A percentile compares a stretch with the other conserved stretches of the same genome.
Conservation (phyloP, 2,113 vertebrate species). For the Abramis brama region DNA sequence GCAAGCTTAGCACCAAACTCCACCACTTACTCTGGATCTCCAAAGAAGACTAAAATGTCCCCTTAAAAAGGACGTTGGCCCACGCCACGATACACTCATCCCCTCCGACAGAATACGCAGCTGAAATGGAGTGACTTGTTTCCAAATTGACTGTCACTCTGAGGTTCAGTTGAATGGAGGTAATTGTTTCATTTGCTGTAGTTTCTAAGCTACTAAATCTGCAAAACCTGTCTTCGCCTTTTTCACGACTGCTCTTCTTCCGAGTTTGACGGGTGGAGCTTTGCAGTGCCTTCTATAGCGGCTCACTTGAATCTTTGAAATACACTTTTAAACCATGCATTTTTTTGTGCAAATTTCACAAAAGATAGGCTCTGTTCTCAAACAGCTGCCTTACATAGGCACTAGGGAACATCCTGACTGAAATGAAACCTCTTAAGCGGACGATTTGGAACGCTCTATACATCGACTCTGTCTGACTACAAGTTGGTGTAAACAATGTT, state of each 20-base stretch:
- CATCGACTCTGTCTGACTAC: background rate
- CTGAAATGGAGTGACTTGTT: conserved; percentile 39
- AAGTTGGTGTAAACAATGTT: background rate
- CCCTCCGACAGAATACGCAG: background rate
- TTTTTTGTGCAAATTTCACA: conserved; percentile 10
- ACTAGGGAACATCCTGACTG: background rate
- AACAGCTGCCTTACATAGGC: background rate
- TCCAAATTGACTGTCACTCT: conserved; percentile 40
- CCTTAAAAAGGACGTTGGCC: conserved; percentile 28
- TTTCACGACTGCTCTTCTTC: conserved; percentile 1
- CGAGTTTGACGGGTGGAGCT: conserved; percentile 20
- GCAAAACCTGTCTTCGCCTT: background rate
- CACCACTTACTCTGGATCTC: conserved; percentile 16
- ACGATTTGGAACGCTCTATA: background rate
- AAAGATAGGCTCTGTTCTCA: background rate
- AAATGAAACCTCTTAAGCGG: background rate
- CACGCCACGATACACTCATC: conserved; percentile 15
- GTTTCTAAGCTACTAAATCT: conserved; percentile 28
- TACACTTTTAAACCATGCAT: background rate
- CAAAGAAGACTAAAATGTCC: conserved; percentile 40
- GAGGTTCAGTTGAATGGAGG: conserved; percentile 21
- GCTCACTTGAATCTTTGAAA: conserved; percentile 21
- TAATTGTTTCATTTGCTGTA: conserved; percentile 43
- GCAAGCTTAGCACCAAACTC: conserved; percentile 13
- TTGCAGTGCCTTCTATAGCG: background rate